Evolutionary conservation across 2,113 vertebrate genomes (phyloP).

Genomic region (Perca fluviatilis): DNA sequence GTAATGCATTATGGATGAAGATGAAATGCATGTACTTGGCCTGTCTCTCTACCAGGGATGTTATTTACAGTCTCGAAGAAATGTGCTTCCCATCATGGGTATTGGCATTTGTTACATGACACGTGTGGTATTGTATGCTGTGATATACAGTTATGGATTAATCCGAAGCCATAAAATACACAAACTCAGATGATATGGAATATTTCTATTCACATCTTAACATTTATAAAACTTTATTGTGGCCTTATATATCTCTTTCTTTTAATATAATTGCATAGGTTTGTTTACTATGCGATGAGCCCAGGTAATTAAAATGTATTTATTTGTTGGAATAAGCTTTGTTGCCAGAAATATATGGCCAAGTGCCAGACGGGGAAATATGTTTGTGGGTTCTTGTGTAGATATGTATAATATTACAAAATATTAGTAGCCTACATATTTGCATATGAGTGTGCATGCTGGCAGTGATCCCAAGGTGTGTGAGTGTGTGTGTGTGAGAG

Average conservation of each 20-base stretch:
- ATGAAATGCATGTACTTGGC: constrained; percentile 62
- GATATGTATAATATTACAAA: neutral
- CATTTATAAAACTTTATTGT: constrained; percentile 21
- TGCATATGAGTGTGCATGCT: constrained; percentile 9
- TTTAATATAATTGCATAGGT: neutral
- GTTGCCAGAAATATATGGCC: constrained; percentile 55
- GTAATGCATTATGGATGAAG: constrained; percentile 77
- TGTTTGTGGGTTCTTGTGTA: constrained; percentile 9
- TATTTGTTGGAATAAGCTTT: constrained; percentile 62
- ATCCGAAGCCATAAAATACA: constrained; percentile 36
- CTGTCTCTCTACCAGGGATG: constrained; percentile 55
- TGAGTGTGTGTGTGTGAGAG: neutral
- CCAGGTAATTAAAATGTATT: constrained; percentile 72
- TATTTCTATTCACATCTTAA: constrained; percentile 20
- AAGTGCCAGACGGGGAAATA: constrained; percentile 21
- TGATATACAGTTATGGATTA: constrained; percentile 50
- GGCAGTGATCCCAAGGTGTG: constrained; percentile 10
- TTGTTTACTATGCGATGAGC: constrained; percentile 22
- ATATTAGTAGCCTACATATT: constrained; percentile 20
- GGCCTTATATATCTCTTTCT: neutral
- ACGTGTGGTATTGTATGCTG: constrained; percentile 36
- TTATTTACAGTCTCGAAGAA: constrained; percentile 70
- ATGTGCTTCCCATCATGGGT: constrained; percentile 52
- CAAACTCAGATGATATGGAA: constrained; percentile 29
- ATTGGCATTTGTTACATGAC: constrained; percentile 35